These are phyloP conservation scores for Apodemia duryi DNA, from an alignment of 2,888 invertebrate genomes.

Conservation along the genomic window DNA sequence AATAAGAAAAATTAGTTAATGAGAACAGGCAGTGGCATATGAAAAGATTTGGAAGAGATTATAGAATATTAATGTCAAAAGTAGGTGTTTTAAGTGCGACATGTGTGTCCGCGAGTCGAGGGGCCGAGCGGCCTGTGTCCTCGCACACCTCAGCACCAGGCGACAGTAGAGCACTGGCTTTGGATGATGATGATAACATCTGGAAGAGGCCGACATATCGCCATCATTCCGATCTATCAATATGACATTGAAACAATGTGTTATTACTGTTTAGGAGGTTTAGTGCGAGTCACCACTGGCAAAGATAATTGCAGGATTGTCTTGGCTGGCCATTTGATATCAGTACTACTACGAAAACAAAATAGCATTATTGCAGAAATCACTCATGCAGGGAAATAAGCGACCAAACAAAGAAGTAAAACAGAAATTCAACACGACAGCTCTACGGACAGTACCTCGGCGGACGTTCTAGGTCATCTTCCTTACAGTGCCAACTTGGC, in stretches of 20 bases:
- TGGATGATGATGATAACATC: too few species aligned
- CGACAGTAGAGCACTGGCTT: too few species aligned
- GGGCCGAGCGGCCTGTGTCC: too few species aligned
- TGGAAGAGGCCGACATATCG: too few species aligned
- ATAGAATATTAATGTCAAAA: neutral
- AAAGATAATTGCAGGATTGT: neutral
- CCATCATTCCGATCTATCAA: neutral
- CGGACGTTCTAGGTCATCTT: neutral
- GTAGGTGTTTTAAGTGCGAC: too few species aligned
- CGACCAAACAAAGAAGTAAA: neutral
- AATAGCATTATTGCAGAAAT: neutral
- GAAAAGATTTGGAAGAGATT: neutral
- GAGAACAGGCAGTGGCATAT: neutral
- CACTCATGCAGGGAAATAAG: conserved; percentile 2
- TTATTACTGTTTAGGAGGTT: neutral
- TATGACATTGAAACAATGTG: neutral
- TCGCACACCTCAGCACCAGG: too few species aligned
- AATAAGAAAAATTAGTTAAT: neutral
- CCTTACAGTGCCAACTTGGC: neutral
- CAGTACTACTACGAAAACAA: neutral
- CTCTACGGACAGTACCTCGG: neutral
- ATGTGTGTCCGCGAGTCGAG: too few species aligned
- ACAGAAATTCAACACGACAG: neutral
- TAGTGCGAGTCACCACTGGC: neutral
- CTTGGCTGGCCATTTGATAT: neutral